phyloP scores from a whole-genome alignment of 2,797 vertebrate species.

The Malacoctenus gilli region DNA sequence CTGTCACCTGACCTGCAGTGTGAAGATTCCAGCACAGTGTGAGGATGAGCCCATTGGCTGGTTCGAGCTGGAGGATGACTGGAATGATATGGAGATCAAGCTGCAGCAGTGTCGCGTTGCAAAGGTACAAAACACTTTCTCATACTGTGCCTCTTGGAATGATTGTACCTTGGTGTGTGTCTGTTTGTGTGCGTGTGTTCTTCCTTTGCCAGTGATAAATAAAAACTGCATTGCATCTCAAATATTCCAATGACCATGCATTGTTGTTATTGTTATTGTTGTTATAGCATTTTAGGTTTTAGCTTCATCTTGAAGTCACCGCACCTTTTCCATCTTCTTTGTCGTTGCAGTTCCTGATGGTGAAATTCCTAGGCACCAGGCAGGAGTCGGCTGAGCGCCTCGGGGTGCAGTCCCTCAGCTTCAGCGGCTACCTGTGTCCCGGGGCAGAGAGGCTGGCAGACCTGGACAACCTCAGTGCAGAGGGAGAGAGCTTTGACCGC shows the following conservation, averaged over 20 bases:
- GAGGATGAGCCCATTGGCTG: constrained; percentile 95
- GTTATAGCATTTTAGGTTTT: too few species aligned
- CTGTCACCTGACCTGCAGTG: constrained; percentile 61
- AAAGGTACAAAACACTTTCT: constrained; percentile 79
- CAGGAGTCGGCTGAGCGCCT: constrained; percentile 92
- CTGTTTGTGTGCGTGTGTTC: too few species aligned
- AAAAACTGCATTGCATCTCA: too few species aligned
- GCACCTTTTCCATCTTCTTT: constrained; percentile 1
- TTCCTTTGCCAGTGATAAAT: too few species aligned
- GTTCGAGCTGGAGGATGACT: constrained; percentile 97
- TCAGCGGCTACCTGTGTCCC: constrained; percentile 89
- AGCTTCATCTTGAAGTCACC: background rate
- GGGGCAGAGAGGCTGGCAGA: constrained; percentile 76
- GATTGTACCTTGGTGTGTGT: too few species aligned
- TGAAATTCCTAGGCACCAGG: constrained; percentile 95
- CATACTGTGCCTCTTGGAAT: background rate
- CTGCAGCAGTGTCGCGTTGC: constrained; percentile 90
- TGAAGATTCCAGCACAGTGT: constrained; percentile 70
- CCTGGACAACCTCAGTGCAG: constrained; percentile 74
- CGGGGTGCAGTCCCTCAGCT: constrained; percentile 89
- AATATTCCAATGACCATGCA: too few species aligned
- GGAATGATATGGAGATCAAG: constrained; percentile 95
- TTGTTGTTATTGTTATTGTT: too few species aligned
- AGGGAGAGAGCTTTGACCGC: constrained; percentile 63
- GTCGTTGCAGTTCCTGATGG: constrained; percentile 91